Evolutionary conservation across 1,140 invertebrate species (phyloP), one percentile per base, ranked within the genome.

Genomic region (Aleiodes sp.): DNA sequence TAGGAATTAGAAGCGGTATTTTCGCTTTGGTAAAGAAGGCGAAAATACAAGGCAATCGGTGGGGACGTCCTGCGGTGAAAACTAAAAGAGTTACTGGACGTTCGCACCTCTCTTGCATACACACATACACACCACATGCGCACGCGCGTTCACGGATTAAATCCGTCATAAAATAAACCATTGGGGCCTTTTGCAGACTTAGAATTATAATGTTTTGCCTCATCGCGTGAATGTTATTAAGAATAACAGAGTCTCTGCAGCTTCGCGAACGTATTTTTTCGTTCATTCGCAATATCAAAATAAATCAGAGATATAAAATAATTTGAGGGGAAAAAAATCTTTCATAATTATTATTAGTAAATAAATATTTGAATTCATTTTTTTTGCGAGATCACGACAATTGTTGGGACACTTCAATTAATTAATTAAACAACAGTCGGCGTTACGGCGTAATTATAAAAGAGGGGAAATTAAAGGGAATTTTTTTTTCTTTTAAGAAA

Each of bases 81-180:
- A 79, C 82, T 24, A 82, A 83, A 84, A 84, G 83, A 83, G 80
- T 83, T 83, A 83, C 77, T 75, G 70, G 76, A 76, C 75, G 77
- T 85, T 84, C 82, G 82, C 83, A 84, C 82, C 82, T 85, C 81
- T 52, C 46, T 31, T 79, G 81, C 79, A 81, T n/a, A n/a, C n/a
- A n/a, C n/a, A 76, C 75, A 76, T 85, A 84, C 82, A 82, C 83
- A 84, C 82, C 82, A 84, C 81, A 33, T 29, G 14, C 78, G 81
- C 79, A 81, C 46, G 26, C 46, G 46, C 46, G 46, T 21, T 76
- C 77, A 81, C 75, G 75, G 81, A 85, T 84, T 85, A 83, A 79
- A 82, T 52, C 52, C 77, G 78, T 80, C 82, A 80, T 83, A 83
- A 83, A 85, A 78, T 83, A 84, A 85, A 82, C 78, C 76, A 76